Evolutionary conservation across 2,797 vertebrate genomes (phyloP).

Genomic region (Morus bassanus): DNA sequence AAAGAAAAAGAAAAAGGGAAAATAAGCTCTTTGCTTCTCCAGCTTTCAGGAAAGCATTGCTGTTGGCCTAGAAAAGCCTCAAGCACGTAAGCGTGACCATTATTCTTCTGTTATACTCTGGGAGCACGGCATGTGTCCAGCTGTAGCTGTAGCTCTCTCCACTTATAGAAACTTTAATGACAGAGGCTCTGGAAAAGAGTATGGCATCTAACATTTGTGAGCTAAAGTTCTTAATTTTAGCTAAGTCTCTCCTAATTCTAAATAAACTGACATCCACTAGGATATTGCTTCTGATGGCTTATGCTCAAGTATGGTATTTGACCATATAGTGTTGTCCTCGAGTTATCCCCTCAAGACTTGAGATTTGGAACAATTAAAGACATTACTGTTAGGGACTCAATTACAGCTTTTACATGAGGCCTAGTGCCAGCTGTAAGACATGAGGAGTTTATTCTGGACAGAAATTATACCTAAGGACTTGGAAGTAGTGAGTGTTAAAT

Average conservation of each 20-base stretch:
- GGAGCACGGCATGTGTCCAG: not conserved
- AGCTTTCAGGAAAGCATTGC: not conserved
- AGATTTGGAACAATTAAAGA: not conserved
- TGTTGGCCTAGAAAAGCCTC: not conserved
- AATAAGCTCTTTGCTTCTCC: not conserved
- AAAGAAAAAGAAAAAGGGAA: not conserved
- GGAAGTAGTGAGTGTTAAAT: not conserved
- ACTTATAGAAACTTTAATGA: not conserved
- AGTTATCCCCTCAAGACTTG: not conserved
- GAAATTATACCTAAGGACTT: not conserved
- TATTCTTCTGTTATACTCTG: not conserved
- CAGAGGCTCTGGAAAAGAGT: not conserved
- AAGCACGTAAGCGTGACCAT: fast-evolving
- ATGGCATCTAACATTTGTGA: not conserved
- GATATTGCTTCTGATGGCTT: not conserved
- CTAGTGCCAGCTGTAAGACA: not conserved
- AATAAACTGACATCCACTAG: not conserved
- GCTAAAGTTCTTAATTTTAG: not conserved
- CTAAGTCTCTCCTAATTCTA: not conserved
- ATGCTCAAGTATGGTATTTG: not conserved
- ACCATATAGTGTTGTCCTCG: not conserved
- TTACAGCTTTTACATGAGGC: not conserved
- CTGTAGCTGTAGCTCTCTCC: not conserved
- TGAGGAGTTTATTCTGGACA: not conserved
- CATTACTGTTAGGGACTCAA: not conserved